These are phyloP conservation scores for Strigamia crassipes DNA, from an alignment of 2,888 invertebrate species.

Conservation along the genomic window DNA sequence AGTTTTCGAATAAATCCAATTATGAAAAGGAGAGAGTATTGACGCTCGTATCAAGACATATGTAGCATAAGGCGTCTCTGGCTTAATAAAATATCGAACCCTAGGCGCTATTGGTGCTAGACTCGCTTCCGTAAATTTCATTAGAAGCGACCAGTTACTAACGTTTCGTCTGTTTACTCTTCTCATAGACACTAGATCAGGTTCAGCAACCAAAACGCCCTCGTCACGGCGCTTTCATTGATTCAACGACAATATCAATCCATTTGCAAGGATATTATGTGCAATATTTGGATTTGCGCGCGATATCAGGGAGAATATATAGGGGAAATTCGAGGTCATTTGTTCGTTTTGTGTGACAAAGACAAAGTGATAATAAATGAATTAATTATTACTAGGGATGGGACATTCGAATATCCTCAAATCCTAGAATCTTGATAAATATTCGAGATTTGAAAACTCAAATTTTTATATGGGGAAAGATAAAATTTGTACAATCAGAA, in stretches of 20 bases:
- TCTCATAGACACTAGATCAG: slow-evolving; percentile 38
- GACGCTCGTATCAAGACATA: slow-evolving; percentile 26
- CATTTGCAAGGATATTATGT: slow-evolving; percentile 24
- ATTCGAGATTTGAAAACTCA: no score
- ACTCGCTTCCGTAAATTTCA: slow-evolving; percentile 24
- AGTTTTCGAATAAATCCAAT: slow-evolving; percentile 38
- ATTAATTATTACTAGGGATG: no score
- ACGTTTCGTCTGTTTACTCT: slow-evolving; percentile 11
- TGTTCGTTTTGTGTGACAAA: not conserved
- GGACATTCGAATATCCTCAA: no score
- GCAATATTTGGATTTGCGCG: not conserved
- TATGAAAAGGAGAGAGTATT: slow-evolving; percentile 38
- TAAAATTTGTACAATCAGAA: no score
- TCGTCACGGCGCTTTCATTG: slow-evolving; percentile 23
- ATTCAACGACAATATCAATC: slow-evolving; percentile 35
- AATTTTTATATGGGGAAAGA: no score
- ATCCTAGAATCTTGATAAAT: no score
- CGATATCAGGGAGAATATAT: not conserved
- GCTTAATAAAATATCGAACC: slow-evolving; percentile 42
- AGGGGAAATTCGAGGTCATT: not conserved
- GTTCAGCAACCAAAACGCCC: slow-evolving; percentile 40
- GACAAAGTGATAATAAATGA: not conserved
- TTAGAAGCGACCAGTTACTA: slow-evolving; percentile 40
- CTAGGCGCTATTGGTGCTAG: slow-evolving; percentile 35
- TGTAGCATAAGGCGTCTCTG: not conserved